phyloP scores from a whole-genome alignment of 2,113 vertebrate species.

The Dasyprocta punctata region DNA sequence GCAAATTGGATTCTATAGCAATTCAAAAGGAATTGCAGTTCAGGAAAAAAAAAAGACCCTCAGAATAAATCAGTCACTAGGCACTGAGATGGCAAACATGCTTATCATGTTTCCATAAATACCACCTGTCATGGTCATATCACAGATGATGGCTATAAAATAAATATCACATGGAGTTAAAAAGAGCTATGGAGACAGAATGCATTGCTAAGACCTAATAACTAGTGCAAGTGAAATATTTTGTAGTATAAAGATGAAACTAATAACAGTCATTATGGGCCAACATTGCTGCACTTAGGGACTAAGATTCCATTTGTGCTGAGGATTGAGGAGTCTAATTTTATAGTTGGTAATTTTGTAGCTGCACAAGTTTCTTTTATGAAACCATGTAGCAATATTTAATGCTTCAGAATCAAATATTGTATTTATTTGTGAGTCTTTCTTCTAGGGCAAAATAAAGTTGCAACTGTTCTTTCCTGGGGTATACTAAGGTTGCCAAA shows the following conservation, averaged over 20 bases:
- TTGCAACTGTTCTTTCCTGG: background rate
- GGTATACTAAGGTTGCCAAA: background rate
- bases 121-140: constrained; percentile 54
- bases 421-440: constrained; percentile 70
- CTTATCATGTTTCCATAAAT: constrained; percentile 67
- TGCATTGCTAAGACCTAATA: constrained; percentile 62
- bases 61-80: constrained; percentile 47
- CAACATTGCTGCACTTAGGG: constrained; percentile 61
- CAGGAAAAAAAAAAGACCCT: background rate
- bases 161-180: constrained; percentile 69
- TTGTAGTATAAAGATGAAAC: constrained; percentile 74
- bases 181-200: constrained; percentile 69
- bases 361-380: constrained; percentile 53
- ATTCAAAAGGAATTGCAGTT: constrained; percentile 56
- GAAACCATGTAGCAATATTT: constrained; percentile 61
- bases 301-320: constrained; percentile 66
- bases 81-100: constrained; percentile 44
- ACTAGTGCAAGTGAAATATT: constrained; percentile 74
- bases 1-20: constrained; percentile 43
- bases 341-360: constrained; percentile 75
- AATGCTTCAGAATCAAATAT: constrained; percentile 63
- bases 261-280: constrained; percentile 76
- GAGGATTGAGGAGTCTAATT: constrained; percentile 68
- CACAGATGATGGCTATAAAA: constrained; percentile 68
- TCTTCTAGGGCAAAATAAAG: constrained; percentile 50